Percentiles rank a stretch among this genome's conserved stretches.
Conservation (phyloP, 2,113 vertebrate genomes). For the Gyps fulvus region DNA sequence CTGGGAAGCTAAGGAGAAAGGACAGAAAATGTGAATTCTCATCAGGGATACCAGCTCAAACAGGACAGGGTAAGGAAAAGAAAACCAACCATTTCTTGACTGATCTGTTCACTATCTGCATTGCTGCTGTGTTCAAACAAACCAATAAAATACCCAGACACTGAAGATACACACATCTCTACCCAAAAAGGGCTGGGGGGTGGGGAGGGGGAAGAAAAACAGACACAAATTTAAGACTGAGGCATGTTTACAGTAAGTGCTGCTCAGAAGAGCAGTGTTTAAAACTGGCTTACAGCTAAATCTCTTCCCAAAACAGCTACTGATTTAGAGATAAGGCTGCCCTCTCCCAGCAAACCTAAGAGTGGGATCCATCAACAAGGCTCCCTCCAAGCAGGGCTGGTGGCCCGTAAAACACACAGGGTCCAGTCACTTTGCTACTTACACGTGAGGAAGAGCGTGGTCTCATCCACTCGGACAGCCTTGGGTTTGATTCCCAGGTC, state of each 20-base stretch:
- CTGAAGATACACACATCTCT: not conserved
- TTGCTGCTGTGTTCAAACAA: not conserved
- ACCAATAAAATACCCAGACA: not conserved
- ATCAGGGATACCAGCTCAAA: not conserved
- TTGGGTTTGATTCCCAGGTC: constrained; percentile 83
- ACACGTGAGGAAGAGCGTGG: constrained; percentile 85
- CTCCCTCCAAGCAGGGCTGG: not conserved
- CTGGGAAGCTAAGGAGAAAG: not conserved
- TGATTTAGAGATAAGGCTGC: not conserved
- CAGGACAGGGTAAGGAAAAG: not conserved
- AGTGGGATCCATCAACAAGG: rapidly evolving
- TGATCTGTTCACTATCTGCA: not conserved
- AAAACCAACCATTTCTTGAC: not conserved
- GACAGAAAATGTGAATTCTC: not conserved
- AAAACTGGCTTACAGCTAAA: not conserved
- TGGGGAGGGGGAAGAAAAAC: not conserved
- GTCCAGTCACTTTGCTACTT: constrained; percentile 10
- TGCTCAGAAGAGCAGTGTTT: not conserved
- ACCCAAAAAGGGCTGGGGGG: not conserved
- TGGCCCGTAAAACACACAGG: rapidly evolving
- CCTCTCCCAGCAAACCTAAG: not conserved
- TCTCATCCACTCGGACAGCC: constrained; percentile 71
- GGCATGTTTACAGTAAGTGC: rapidly evolving
- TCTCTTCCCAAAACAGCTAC: not conserved
- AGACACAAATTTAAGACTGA: not conserved